phyloP scores from a whole-genome alignment of 2,888 invertebrate genomes.

The Halocaridina rubra region DNA sequence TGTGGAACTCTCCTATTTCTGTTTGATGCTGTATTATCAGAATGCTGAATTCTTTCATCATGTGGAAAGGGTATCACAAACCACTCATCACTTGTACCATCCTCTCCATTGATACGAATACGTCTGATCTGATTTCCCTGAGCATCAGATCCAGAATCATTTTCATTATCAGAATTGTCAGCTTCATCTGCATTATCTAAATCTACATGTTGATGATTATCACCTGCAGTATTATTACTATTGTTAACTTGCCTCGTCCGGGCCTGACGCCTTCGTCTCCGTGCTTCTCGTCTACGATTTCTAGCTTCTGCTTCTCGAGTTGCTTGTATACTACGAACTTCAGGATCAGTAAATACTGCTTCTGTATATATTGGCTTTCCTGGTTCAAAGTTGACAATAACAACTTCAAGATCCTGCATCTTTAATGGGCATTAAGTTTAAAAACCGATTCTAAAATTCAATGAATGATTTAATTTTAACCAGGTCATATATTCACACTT shows the following conservation, averaged over 20 bases:
- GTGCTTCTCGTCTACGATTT: not conserved
- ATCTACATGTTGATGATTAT: not conserved
- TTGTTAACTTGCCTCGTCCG: not conserved
- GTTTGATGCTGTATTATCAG: not conserved
- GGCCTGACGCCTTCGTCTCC: not conserved
- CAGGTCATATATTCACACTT: no score
- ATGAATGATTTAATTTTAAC: no score
- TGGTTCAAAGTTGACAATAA: conserved; percentile 37
- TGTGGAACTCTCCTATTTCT: not conserved
- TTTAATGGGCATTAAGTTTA: not conserved
- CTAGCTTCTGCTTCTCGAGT: conserved; percentile 25
- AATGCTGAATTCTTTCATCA: not conserved
- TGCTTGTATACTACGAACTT: conserved; percentile 26
- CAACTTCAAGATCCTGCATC: conserved; percentile 44
- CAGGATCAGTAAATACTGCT: conserved; percentile 40
- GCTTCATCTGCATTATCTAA: not conserved
- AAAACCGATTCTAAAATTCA: no score
- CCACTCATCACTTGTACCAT: conserved; percentile 25
- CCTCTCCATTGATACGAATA: not conserved
- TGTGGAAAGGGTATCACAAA: conserved; percentile 11
- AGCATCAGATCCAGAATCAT: not conserved
- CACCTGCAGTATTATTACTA: not conserved
- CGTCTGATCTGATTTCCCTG: not conserved
- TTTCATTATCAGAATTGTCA: not conserved
- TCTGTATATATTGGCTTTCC: conserved; percentile 41